phyloP scores from a whole-genome alignment of 2,797 vertebrate species.

The Neosilurus mollespiculum region DNA sequence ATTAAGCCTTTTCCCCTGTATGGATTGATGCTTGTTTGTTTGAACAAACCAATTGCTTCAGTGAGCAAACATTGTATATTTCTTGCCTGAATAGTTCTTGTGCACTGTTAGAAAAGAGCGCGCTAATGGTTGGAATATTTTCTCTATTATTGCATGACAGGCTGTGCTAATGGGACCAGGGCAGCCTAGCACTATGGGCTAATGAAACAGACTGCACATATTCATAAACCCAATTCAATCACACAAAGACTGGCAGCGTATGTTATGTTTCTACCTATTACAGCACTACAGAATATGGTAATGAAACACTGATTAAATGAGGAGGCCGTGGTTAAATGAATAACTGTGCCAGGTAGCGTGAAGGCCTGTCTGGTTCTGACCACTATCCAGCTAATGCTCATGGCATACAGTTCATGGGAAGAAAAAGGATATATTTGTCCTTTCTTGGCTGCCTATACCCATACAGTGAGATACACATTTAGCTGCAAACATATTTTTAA shows the following conservation, averaged over 20 bases:
- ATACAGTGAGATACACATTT: neutral
- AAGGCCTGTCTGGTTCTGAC: neutral
- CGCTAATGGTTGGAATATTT: conserved; percentile 16
- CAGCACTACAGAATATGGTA: conserved; percentile 44
- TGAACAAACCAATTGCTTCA: neutral
- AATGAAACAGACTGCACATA: conserved; percentile 31
- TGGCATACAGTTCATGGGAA: conserved; percentile 1
- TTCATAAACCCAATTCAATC: conserved; percentile 46
- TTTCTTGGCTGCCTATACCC: neutral
- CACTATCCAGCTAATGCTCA: neutral
- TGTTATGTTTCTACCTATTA: conserved; percentile 40
- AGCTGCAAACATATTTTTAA: neutral
- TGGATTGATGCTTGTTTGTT: neutral
- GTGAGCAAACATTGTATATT: conserved; percentile 24
- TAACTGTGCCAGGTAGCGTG: conserved; percentile 4
- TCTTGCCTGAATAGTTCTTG: conserved; percentile 9
- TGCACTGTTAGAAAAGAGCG: conserved; percentile 22
- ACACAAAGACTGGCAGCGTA: conserved; percentile 32
- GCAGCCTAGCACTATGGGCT: conserved; percentile 28
- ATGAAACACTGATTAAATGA: conserved; percentile 44
- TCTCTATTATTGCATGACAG: conserved; percentile 25
- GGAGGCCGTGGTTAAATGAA: conserved; percentile 29
- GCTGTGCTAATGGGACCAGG: conserved; percentile 29
- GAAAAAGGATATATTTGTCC: neutral
- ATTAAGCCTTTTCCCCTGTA: neutral